Conservation (phyloP, 2,888 invertebrate species). For the Rotaria magnacalcarata region DNA sequence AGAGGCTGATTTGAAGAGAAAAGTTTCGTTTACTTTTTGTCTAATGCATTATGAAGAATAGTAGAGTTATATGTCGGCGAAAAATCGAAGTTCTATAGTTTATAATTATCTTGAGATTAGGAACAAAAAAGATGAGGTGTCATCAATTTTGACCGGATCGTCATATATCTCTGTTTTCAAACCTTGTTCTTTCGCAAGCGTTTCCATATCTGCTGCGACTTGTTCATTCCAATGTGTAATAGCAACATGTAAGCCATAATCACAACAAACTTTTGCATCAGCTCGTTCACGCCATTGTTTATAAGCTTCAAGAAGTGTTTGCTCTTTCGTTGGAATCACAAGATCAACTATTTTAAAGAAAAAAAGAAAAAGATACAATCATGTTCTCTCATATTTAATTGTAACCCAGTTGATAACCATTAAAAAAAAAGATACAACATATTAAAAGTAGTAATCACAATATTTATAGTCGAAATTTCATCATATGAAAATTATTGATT, state of each 20-base stretch:
- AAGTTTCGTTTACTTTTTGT: too few relatives aligned
- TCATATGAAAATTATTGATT: constrained; percentile 16
- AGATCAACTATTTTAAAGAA: constrained; percentile 47
- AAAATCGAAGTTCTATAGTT: too few relatives aligned
- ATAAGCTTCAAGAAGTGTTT: constrained; percentile 47
- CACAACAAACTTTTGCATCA: constrained; percentile 49
- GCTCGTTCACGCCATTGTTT: constrained; percentile 47
- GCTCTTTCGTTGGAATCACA: constrained; percentile 46
- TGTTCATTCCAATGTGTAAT: constrained; percentile 41
- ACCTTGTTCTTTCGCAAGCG: constrained; percentile 61
- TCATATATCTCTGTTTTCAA: neutral
- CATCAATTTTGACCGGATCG: too few relatives aligned
- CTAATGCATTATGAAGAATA: too few relatives aligned
- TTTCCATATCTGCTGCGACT: constrained; percentile 44
- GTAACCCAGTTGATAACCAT: neutral
- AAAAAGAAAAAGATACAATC: neutral
- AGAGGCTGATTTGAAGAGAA: too few relatives aligned
- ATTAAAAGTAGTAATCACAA: neutral
- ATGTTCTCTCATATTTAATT: neutral
- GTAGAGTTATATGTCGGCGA: too few relatives aligned
- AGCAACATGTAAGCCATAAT: constrained; percentile 48
- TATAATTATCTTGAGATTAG: too few relatives aligned
- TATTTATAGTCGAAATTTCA: neutral
- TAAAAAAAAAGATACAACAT: neutral
- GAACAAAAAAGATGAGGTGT: too few relatives aligned